Conservation (phyloP, 2,888 invertebrate genomes). For the Monochamus alternatus region DNA sequence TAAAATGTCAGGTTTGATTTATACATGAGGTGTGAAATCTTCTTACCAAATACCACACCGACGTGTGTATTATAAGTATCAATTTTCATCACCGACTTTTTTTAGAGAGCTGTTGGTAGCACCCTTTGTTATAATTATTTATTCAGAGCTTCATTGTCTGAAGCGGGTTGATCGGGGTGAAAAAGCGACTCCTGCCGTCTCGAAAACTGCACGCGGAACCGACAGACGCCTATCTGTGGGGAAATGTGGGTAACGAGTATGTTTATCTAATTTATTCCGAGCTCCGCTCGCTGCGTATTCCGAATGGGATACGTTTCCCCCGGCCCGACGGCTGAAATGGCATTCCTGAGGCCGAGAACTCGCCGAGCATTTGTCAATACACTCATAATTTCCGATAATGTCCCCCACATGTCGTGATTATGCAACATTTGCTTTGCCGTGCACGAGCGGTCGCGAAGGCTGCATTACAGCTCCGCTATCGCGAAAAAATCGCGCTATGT, state of each 20-base stretch:
- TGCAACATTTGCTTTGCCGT: conserved; percentile 31
- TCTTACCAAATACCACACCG: no score
- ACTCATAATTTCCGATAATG: conserved; percentile 34
- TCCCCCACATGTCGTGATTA: conserved; percentile 34
- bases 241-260: conserved; percentile 9
- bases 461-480: conserved; percentile 8
- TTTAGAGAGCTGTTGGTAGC: no score
- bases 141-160: no score
- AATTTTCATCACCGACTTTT: no score
- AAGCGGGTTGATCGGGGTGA: no score
- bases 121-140: no score
- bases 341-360: conserved; percentile 24
- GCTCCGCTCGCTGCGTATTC: background rate
- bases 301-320: conserved; percentile 2
- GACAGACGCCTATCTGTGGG: background rate
- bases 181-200: no score
- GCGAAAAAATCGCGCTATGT: background rate
- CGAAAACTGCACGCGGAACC: background rate
- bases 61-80: no score
- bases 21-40: no score
- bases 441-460: conserved; percentile 30
- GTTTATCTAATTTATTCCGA: conserved; percentile 5
- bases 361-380: conserved; percentile 26
- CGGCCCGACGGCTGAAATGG: conserved; percentile 4
- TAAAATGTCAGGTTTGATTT: no score